A percentile compares a stretch with the other conserved stretches of the same genome.
Conservation (phyloP, 1,140 invertebrate species). For the Vollenhovia emeryi region DNA sequence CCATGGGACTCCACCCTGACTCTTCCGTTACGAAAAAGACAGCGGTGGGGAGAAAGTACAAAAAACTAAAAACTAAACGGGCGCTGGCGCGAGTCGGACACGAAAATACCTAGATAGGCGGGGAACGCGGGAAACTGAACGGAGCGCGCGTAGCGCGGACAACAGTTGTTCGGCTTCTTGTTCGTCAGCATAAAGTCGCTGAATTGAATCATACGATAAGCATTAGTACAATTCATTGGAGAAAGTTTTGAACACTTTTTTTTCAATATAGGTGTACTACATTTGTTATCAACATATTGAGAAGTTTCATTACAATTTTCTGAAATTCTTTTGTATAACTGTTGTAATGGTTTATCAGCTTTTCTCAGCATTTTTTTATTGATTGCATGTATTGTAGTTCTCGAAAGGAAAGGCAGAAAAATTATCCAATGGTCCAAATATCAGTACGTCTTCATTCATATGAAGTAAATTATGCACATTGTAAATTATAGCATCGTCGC, state of each 20-base stretch:
- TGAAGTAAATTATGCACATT: slow-evolving; percentile 64
- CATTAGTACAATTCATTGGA: slow-evolving; percentile 1
- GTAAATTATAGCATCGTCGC: slow-evolving; percentile 24
- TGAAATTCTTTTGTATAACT: slow-evolving; percentile 19
- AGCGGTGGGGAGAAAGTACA: too few species aligned
- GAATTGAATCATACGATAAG: background rate
- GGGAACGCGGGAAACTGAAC: too few species aligned
- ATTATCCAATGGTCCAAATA: slow-evolving; percentile 44
- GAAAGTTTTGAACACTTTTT: background rate
- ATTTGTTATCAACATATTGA: background rate
- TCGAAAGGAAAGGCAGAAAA: slow-evolving; percentile 65
- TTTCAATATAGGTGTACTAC: background rate
- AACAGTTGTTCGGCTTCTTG: slow-evolving; percentile 9
- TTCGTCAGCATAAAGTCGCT: background rate
- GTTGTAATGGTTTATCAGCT: slow-evolving; percentile 27
- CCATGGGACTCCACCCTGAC: too few species aligned
- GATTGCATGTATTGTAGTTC: slow-evolving; percentile 55
- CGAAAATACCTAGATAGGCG: too few species aligned
- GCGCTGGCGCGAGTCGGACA: too few species aligned
- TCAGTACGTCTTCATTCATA: slow-evolving; percentile 46
- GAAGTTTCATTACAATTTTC: background rate
- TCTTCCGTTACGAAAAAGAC: too few species aligned
- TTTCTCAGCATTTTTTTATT: slow-evolving; percentile 56
- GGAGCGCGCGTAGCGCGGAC: too few species aligned
- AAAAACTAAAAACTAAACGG: too few species aligned